A percentile compares a stretch with the other conserved stretches of the same genome.
phyloP scores from a whole-genome alignment of 2,113 vertebrate genomes.

The Ameiurus melas region DNA sequence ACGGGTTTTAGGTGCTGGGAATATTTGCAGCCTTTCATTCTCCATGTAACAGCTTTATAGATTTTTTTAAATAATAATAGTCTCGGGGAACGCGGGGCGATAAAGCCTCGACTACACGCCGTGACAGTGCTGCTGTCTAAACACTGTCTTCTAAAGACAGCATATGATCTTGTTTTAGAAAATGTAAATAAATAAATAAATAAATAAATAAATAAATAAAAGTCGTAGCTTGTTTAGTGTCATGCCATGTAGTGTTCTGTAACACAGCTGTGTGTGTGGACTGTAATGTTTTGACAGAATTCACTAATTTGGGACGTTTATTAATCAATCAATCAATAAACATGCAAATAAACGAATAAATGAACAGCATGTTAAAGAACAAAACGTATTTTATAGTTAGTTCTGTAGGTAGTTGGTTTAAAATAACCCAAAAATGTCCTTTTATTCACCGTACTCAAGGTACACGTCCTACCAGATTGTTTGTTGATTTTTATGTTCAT shows the following conservation, averaged over 20 bases:
- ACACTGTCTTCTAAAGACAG: neutral
- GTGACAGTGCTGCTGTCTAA: neutral
- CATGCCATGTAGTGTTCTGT: neutral
- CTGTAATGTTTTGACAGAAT: neutral
- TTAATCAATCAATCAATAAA: neutral
- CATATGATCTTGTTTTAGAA: neutral
- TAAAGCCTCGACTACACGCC: neutral
- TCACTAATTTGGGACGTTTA: no score
- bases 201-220: neutral
- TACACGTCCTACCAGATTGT: no score
- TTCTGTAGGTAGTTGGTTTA: neutral
- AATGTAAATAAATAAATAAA: no score
- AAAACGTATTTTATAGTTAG: neutral
- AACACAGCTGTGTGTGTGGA: neutral
- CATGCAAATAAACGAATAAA: neutral
- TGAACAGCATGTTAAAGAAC: neutral
- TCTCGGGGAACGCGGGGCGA: constrained; percentile 1
- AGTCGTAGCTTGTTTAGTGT: neutral
- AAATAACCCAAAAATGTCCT: no score
- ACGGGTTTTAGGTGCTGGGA: constrained; percentile 4
- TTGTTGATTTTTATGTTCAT: no score
- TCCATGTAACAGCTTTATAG: neutral
- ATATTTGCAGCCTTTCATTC: constrained; percentile 22
- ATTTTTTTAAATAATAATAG: constrained; percentile 29
- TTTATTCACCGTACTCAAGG: no score